Base-by-base conservation (phyloP, 2,113 vertebrate species). In the Cercopithecus mona region DNA sequence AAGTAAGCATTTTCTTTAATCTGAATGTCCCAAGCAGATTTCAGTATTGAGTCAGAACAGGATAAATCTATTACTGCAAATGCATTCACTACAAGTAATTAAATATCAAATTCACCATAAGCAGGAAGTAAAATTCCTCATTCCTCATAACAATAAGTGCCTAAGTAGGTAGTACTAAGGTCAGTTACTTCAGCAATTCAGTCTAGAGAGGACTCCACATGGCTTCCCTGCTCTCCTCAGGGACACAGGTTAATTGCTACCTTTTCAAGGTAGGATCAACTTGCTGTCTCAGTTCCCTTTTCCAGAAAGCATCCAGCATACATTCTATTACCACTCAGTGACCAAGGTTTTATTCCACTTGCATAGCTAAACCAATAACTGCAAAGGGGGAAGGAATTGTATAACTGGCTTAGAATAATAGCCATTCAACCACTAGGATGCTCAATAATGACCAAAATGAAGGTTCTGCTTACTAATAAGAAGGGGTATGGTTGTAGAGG, bases 1-100 rank as follows among this genome's bases (percentile, higher is more conserved):
- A 45, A 76, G 1, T 12, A 59, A 93, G 22, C 40, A 73, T 93
- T 96, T 72, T 88, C 35, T 92, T 76, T 80, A 57, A 91, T 66
- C 22, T 83, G n/a, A 98, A 52, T 52, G 5, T 55, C n/a, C 17
- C 57, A 35, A 86, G 64, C 23, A 89, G 2, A 93, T 93, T 48
- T 45, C 13, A 23, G 11, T 43, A 72, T 32, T 95, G 52, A 17
- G 6, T 89, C 43, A 94, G 4, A 92, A 43, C 73, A 93, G 25
- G 57, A 94, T 40, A 83, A 16, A 73, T 52, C 17, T 23, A 78
- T 86, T 18, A 13, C n/a, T 75, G 50, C 13, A 78, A 25, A 27
- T 48, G 9, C 22, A 83, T 79, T 92, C 2, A 23, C 75, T 64
- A 52, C 18, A 86, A 66, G 11, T 66, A 85, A 84, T 43, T 14